These are phyloP conservation scores for Echiichthys vipera DNA, from an alignment of 2,797 vertebrate genomes.

Conservation along the genomic window DNA sequence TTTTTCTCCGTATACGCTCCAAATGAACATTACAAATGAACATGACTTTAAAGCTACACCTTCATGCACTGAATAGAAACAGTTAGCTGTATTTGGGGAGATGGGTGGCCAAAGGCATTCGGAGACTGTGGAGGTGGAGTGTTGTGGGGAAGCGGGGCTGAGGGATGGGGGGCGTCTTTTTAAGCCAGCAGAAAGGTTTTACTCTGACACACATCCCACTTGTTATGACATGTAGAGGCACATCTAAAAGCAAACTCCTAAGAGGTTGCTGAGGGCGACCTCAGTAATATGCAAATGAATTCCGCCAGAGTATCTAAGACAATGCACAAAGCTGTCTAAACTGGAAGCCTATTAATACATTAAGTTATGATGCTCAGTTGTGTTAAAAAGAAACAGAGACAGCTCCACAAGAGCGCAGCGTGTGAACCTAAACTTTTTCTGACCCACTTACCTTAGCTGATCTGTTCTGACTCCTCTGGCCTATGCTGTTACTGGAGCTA, in stretches of 20 bases:
- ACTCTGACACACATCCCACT: slow-evolving; percentile 74
- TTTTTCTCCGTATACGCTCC: neutral
- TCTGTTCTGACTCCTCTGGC: slow-evolving; percentile 62
- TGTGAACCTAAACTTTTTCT: slow-evolving; percentile 71
- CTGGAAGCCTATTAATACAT: slow-evolving; percentile 77
- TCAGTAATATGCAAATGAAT: slow-evolving; percentile 82
- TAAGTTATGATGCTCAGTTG: slow-evolving; percentile 62
- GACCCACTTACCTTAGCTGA: slow-evolving; percentile 80
- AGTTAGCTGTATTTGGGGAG: slow-evolving; percentile 43
- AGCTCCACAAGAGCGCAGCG: slow-evolving; percentile 49
- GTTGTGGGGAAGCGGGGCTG: slow-evolving; percentile 26
- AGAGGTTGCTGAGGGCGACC: slow-evolving; percentile 84
- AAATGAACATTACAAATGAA: slow-evolving; percentile 32
- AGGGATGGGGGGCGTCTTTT: slow-evolving; percentile 18
- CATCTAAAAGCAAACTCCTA: slow-evolving; percentile 82
- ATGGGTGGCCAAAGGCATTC: slow-evolving; percentile 73
- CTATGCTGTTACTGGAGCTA: slow-evolving; percentile 58
- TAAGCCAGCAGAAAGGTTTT: slow-evolving; percentile 67
- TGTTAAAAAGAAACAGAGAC: slow-evolving; percentile 55
- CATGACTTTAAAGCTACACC: slow-evolving; percentile 39
- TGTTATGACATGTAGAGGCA: slow-evolving; percentile 80
- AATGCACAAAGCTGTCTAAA: slow-evolving; percentile 81
- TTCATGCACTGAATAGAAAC: slow-evolving; percentile 49
- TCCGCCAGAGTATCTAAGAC: slow-evolving; percentile 81
- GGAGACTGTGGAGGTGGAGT: slow-evolving; percentile 54